These are phyloP conservation scores for Ciconia nigra DNA, from an alignment of 2,797 vertebrate genomes.

Conservation along the genomic window DNA sequence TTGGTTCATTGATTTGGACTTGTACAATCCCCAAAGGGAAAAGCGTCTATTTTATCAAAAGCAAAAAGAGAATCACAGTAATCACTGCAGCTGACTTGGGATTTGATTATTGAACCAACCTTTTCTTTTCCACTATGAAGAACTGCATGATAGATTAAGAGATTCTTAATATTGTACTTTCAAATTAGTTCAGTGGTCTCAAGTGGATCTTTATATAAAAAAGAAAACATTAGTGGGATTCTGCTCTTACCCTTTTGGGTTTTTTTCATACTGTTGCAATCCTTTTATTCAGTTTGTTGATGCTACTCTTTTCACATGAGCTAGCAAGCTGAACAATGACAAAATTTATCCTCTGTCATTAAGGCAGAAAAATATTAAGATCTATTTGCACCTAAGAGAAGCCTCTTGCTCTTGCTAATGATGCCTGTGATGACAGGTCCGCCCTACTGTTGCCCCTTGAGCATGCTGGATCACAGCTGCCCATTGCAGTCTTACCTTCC, in stretches of 20 bases:
- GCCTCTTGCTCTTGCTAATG: neutral
- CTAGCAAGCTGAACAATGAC: neutral
- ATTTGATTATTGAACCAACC: slow-evolving; percentile 4
- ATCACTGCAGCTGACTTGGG: neutral
- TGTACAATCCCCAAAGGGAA: neutral
- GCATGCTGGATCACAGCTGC: neutral
- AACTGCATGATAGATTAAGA: neutral
- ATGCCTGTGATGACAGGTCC: neutral
- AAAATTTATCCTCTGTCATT: neutral
- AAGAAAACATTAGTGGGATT: neutral
- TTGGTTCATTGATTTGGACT: slow-evolving; percentile 15
- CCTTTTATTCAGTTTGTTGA: neutral
- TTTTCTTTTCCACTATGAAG: neutral
- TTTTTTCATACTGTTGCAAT: neutral
- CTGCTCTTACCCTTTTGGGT: neutral
- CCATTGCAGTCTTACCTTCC: neutral
- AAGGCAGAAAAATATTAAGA: neutral
- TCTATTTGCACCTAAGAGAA: neutral
- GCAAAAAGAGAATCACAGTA: neutral
- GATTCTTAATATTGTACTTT: neutral
- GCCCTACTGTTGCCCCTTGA: neutral
- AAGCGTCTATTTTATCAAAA: neutral
- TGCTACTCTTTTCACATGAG: neutral
- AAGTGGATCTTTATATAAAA: neutral
- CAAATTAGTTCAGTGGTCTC: neutral